Evolutionary conservation across 1,140 invertebrate genomes (phyloP), one percentile per base, ranked within the genome.

Genomic region (Rhynchophorus ferrugineus): DNA sequence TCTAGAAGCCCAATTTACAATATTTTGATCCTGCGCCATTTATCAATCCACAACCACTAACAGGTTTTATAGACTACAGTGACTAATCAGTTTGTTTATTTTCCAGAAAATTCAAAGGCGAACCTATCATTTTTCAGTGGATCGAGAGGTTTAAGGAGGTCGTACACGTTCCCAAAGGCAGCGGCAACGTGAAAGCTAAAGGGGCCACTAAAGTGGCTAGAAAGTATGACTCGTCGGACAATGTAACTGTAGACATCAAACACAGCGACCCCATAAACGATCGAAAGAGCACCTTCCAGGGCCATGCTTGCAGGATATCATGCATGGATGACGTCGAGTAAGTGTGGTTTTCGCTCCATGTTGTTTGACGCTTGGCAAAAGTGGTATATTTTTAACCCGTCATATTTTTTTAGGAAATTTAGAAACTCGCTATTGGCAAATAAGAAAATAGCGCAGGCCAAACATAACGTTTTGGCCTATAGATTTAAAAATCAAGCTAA

Each of bases 381-480:
- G n/a, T n/a, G n/a, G n/a, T n/a, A n/a, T n/a, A n/a, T n/a, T n/a
- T n/a, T n/a, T n/a, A n/a, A n/a, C n/a, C n/a, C n/a, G n/a, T n/a
- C n/a, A n/a, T n/a, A n/a, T n/a, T 9, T 43, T 68, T 74, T 66
- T 58, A 83, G 83, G 48, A 61, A 76, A 7, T 81, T 88, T 1
- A 44, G 88, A 34, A 64, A 72, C 6, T 78, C 78, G 60, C 64
- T 91, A 14, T 76, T 78, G 47, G 71, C 83, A 62, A 88, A 89
- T 63, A 84, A 81, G 58, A 91, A 91, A 70, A 83, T 91, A 56
- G 74, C 79, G 1, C 75, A 82, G 61, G 89, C 89, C 0, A 87
- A 84, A 18, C 89, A 92, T 68, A 91, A 91, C 64, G 89, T 91
- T 58, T 78, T 79, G 54, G 88, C 88, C 1, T 92, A 89, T 67